Conservation (phyloP, 2,888 invertebrate genomes). For the Volucella inanis region DNA sequence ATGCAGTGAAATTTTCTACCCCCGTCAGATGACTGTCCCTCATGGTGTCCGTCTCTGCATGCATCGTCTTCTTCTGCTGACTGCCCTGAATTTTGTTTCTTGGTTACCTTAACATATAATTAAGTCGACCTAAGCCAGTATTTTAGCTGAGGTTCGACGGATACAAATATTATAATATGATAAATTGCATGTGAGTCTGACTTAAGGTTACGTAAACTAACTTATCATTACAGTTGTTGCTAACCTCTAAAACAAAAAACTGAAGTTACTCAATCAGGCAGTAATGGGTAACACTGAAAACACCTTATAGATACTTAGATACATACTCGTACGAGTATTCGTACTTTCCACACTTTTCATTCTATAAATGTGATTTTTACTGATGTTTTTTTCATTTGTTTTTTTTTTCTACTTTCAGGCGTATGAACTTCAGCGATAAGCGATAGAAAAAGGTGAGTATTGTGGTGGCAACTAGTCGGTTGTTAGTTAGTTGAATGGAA, state of each 20-base stretch:
- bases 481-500: not conserved
- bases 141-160: slow-evolving; percentile 2
- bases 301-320: too few relatives aligned
- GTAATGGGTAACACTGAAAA: too few relatives aligned
- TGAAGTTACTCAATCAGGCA: slow-evolving; percentile 11
- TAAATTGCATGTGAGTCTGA: not conserved
- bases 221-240: not conserved
- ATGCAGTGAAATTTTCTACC: not conserved
- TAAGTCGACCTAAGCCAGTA: slow-evolving; percentile 8
- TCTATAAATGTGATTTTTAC: slow-evolving; percentile 12
- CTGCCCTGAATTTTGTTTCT: not conserved
- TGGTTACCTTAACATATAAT: slow-evolving; percentile 3
- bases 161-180: not conserved
- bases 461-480: not conserved
- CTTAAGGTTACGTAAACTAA: slow-evolving; percentile 10
- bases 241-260: not conserved
- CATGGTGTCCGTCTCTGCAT: too few relatives aligned
- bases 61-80: too few relatives aligned
- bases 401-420: slow-evolving; percentile 50
- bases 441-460: slow-evolving; percentile 38
- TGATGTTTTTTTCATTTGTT: slow-evolving; percentile 1
- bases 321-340: too few relatives aligned
- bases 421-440: slow-evolving; percentile 37
- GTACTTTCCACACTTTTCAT: slow-evolving; percentile 12
- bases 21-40: too few relatives aligned